A percentile compares a stretch with the other conserved stretches of the same genome.
Evolutionary conservation across 2,113 vertebrate species (phyloP).

Genomic region (Etia nguti): DNA sequence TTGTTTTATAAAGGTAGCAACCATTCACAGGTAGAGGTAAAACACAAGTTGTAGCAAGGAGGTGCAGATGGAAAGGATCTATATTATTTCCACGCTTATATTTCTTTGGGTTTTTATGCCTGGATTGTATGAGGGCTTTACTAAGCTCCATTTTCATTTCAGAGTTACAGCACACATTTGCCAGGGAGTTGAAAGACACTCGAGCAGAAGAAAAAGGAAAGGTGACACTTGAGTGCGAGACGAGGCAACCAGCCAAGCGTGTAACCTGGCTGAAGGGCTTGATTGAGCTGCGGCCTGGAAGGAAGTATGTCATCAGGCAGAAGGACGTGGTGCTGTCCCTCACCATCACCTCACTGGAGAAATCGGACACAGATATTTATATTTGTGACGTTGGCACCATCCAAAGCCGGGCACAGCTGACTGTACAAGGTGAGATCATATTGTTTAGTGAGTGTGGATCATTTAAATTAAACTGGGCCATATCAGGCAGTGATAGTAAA

Average conservation of each 20-base stretch:
- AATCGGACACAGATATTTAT: conserved; percentile 81
- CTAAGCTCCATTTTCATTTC: not conserved
- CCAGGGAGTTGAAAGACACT: conserved; percentile 78
- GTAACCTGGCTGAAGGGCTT: conserved; percentile 88
- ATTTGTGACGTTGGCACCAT: conserved; percentile 85
- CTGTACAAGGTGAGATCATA: conserved; percentile 76
- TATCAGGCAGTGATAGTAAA: not conserved
- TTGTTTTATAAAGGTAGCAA: not conserved
- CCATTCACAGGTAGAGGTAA: not conserved
- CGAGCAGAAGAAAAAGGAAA: conserved; percentile 76
- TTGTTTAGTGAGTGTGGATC: not conserved
- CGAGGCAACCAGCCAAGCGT: conserved; percentile 63
- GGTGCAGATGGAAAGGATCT: not conserved
- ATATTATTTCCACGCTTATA: not conserved
- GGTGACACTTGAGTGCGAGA: conserved; percentile 81
- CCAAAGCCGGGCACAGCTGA: conserved; percentile 80
- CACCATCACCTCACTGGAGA: conserved; percentile 79
- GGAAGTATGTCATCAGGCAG: conserved; percentile 78
- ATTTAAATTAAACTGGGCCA: not conserved
- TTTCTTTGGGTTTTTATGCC: not conserved
- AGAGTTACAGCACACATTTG: conserved; percentile 87
- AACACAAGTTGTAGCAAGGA: not conserved
- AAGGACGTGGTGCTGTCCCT: conserved; percentile 78
- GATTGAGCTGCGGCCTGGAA: conserved; percentile 71
- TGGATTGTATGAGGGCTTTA: not conserved